Evolutionary conservation across 1,140 invertebrate species (phyloP).

Genomic region (Caenorhabditis latens): DNA sequence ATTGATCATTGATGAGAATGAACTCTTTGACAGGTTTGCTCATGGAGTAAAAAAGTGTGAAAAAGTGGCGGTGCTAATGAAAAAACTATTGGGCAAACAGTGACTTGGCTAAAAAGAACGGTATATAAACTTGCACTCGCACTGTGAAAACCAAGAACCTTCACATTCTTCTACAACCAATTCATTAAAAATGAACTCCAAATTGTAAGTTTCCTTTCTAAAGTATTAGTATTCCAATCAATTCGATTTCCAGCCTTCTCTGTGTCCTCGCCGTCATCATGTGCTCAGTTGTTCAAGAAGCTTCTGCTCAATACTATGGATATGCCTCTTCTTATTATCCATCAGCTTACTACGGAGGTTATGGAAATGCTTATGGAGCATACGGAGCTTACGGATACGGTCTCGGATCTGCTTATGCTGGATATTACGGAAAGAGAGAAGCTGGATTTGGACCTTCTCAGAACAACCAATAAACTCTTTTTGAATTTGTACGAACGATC

Average conservation of each 20-base stretch:
- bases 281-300: constrained; percentile 38
- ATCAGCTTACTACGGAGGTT: constrained; percentile 12
- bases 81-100: not conserved
- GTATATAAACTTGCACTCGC: not conserved
- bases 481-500: constrained; percentile 26
- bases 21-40: constrained; percentile 11
- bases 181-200: not conserved
- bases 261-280: not conserved
- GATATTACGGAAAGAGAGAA: constrained; percentile 40
- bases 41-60: not conserved
- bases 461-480: not conserved
- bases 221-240: too few relatives aligned
- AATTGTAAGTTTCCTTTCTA: not conserved
- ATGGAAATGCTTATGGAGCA: constrained; percentile 17
- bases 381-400: constrained; percentile 33
- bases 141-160: not conserved
- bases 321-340: constrained; percentile 13
- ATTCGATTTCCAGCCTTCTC: not conserved
- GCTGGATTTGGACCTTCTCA: constrained; percentile 24
- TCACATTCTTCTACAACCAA: not conserved
- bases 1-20: not conserved
- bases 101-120: not conserved
- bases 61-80: not conserved
- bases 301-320: constrained; percentile 45
- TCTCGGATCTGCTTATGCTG: constrained; percentile 43